Base-by-base conservation (phyloP, 1,140 invertebrate species). In the Drosophila pachea region DNA sequence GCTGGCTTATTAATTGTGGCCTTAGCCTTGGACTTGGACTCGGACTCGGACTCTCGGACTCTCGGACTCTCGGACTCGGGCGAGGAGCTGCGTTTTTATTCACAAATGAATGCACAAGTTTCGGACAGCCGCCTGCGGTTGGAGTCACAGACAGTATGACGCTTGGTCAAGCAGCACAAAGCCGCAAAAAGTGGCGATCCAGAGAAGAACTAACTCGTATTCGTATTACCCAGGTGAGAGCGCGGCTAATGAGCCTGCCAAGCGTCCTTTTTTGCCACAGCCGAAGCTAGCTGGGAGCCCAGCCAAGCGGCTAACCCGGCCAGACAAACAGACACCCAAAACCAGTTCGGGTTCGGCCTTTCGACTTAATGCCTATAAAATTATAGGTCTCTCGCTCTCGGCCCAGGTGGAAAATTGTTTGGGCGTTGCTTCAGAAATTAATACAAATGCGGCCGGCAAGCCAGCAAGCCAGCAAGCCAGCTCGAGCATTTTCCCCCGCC, bases 91-190 rank as follows among this genome's bases (percentile, higher is more conserved):
- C 76, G 32, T 82, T 79, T 76, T 72, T 60, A 63, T 84, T 87
- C 68, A 86, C 86, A 87, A 88, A 86, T 86, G 86, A 87, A 81
- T 87, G 86, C 79, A 87, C 86, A 86, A 86, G 74, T 78, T 87
- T 87, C 73, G 71, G 74, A 74, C 63, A 87, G 73, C 43, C 72
- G 81, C 61, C 73, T 76, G 81, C 66, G 77, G 82, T 84, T 86
- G 73, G 47, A 63, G 76, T 36, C 84, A 76, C 74, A 87, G 86
- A 87, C 86, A 78, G 86, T 87, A 87, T 87, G 86, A 86, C 86
- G 86, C 72, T 64, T 52, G 29, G 60, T 35, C 42, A 47, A 48
- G 29, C 62, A 45, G 5, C 43, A 58, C 16, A 82, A 76, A 72
- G 62, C 74, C 68, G 47, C 53, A 78, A 62, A 59, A 66, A 65